These are phyloP conservation scores for Hydractinia symbiolongicarpus DNA, from an alignment of 30 jellyfish, hydroid and myxozoan species.

Conservation along the genomic window DNA sequence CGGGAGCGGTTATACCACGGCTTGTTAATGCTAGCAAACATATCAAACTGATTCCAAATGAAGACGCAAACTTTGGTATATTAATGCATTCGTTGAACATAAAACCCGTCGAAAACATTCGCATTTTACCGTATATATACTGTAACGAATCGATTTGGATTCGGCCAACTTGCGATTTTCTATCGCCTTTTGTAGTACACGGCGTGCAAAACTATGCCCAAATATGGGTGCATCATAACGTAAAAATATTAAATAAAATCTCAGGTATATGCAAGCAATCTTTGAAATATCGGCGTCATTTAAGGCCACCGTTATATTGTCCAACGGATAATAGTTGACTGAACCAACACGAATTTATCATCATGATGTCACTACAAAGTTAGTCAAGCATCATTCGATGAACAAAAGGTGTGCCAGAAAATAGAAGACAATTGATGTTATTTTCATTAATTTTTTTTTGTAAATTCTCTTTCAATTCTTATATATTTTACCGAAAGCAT, in stretches of 20 bases:
- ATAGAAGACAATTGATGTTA: too few relatives aligned
- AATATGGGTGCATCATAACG: constrained; percentile 23
- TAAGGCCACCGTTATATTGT: constrained; percentile 29
- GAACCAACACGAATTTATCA: neutral
- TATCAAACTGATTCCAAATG: constrained; percentile 17
- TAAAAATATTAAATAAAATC: neutral
- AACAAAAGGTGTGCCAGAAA: too few relatives aligned
- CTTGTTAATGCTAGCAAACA: constrained; percentile 17
- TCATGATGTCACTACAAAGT: too few relatives aligned
- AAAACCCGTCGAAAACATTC: constrained; percentile 9
- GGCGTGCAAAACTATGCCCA: constrained; percentile 37
- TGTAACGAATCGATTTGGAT: constrained; percentile 17
- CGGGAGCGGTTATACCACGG: constrained; percentile 28
- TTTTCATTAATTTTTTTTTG: too few relatives aligned
- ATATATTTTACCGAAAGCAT: too few relatives aligned
- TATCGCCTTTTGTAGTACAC: constrained; percentile 36
- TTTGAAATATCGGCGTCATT: constrained; percentile 2
- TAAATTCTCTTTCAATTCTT: too few relatives aligned
- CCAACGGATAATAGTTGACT: constrained; percentile 20
- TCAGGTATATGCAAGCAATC: constrained; percentile 15
- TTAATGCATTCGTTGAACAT: constrained; percentile 12
- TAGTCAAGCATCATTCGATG: too few relatives aligned
- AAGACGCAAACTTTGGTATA: constrained; percentile 47
- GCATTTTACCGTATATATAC: constrained; percentile 38
- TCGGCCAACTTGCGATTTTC: constrained; percentile 37